These are phyloP conservation scores for Hydrochoerus hydrochaeris DNA, from an alignment of 2,113 vertebrate species.

Conservation along the genomic window DNA sequence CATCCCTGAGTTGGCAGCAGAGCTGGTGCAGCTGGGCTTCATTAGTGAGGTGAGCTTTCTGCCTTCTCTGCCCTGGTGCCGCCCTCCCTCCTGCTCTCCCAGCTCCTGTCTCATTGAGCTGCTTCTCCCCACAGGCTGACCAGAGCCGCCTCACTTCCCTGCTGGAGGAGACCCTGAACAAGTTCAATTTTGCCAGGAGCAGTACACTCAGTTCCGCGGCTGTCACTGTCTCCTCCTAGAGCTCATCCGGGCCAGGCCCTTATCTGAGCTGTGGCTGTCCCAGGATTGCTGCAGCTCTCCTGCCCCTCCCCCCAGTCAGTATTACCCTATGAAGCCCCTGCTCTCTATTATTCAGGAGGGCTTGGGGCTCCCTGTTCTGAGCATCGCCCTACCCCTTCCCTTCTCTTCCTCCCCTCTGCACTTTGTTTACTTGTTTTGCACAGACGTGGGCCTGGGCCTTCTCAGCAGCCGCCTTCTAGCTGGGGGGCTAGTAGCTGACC, in stretches of 20 bases:
- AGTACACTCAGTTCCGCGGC: slow-evolving; percentile 91
- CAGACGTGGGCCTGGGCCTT: slow-evolving; percentile 79
- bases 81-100: background rate
- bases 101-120: background rate
- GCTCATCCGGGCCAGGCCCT: slow-evolving; percentile 63
- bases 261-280: slow-evolving; percentile 65
- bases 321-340: slow-evolving; percentile 79
- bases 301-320: slow-evolving; percentile 77
- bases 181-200: slow-evolving; percentile 95
- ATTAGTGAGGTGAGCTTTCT: slow-evolving; percentile 94
- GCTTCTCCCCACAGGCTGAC: slow-evolving; percentile 89
- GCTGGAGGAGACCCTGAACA: slow-evolving; percentile 98
- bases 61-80: background rate
- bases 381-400: slow-evolving; percentile 34
- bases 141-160: slow-evolving; percentile 94
- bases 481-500: slow-evolving; percentile 56
- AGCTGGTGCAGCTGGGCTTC: slow-evolving; percentile 98
- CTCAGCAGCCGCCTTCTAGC: slow-evolving; percentile 73
- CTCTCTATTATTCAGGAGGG: slow-evolving; percentile 60
- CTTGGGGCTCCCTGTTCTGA: slow-evolving; percentile 56
- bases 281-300: slow-evolving; percentile 52
- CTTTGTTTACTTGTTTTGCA: slow-evolving; percentile 86
- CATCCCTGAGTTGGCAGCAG: slow-evolving; percentile 95
- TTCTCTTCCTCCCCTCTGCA: slow-evolving; percentile 74
- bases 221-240: slow-evolving; percentile 97